These are phyloP conservation scores for Petrolisthes cinctipes DNA, from an alignment of 2,888 invertebrate species.

Conservation along the genomic window DNA sequence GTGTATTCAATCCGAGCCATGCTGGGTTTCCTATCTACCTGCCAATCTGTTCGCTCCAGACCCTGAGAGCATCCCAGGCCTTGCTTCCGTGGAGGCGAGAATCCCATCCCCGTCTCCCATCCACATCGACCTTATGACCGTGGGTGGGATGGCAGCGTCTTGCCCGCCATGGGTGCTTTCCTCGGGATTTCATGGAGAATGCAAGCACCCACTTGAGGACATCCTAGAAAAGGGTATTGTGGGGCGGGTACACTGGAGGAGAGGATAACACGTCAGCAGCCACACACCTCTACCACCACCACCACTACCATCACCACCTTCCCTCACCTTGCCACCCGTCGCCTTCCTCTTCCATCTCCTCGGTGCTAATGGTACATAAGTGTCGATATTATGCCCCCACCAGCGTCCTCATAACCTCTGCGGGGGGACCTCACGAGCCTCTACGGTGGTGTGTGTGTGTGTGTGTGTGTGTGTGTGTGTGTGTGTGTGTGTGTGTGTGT, in stretches of 20 bases:
- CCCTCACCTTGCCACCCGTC: not conserved
- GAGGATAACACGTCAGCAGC: not conserved
- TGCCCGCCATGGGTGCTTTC: not conserved
- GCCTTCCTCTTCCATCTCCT: not conserved
- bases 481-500: too few species aligned
- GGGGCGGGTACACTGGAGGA: not conserved
- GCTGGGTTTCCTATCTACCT: conserved; percentile 28
- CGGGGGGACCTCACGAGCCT: too few species aligned
- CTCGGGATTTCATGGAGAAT: conserved; percentile 14
- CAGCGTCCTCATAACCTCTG: too few species aligned
- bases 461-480: too few species aligned
- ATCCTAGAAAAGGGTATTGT: conserved; percentile 18
- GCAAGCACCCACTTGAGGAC: conserved; percentile 24
- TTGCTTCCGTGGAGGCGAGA: not conserved
- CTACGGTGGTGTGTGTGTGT: too few species aligned
- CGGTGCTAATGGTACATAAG: conserved; percentile 35
- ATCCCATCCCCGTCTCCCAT: not conserved
- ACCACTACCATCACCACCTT: not conserved
- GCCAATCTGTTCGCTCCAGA: conserved; percentile 8
- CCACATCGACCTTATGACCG: not conserved
- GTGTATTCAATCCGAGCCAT: conserved; percentile 29
- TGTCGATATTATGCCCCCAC: conserved; percentile 19
- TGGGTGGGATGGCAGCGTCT: not conserved
- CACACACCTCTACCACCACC: not conserved
- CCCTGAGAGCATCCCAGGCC: not conserved